phyloP scores from a whole-genome alignment of 35 echinoderm and acorn worm species.

The Strongylocentrotus purpuratus region DNA sequence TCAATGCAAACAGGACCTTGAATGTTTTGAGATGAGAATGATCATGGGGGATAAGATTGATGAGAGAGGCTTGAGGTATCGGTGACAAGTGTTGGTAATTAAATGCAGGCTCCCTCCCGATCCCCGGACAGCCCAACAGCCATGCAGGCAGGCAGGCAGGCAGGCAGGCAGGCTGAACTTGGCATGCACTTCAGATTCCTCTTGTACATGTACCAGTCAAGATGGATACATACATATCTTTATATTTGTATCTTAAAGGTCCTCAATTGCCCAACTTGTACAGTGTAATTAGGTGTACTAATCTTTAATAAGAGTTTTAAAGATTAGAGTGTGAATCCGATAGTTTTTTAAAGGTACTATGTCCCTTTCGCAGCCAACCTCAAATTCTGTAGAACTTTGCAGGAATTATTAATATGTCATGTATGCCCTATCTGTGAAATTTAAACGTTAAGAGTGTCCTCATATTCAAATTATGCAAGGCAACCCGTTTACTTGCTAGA shows the following conservation, averaged over 20 bases:
- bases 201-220: neutral
- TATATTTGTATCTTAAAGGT: neutral
- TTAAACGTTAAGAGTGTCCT: no score
- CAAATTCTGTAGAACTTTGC: no score
- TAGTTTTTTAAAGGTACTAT: no score
- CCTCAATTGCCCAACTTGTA: neutral
- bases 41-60: constrained; percentile 2
- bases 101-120: neutral
- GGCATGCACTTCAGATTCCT: neutral
- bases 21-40: neutral
- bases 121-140: no score
- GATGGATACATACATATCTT: no score
- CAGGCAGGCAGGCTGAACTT: neutral
- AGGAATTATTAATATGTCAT: no score
- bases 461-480: no score
- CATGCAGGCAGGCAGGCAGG: neutral
- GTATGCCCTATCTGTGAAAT: no score
- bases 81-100: constrained; percentile 17
- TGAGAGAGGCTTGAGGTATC: neutral
- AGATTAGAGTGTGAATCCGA: no score
- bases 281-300: neutral
- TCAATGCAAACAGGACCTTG: neutral
- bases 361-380: no score
- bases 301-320: no score
- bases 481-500: no score